These are phyloP conservation scores for Neogobius melanostomus DNA, from an alignment of 2,113 vertebrate genomes.

Conservation along the genomic window DNA sequence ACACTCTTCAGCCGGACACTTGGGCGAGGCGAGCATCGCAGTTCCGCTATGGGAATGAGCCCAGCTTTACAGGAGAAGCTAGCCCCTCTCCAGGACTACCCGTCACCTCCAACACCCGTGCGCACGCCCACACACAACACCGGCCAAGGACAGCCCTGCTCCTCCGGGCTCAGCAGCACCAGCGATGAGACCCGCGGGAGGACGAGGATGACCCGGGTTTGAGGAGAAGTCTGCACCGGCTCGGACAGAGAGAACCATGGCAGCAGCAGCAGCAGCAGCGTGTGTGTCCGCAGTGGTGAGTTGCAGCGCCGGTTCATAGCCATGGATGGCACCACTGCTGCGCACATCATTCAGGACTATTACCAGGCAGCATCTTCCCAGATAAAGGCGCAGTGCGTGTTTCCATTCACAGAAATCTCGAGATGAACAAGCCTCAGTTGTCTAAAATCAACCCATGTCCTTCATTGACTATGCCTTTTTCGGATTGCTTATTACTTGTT, in stretches of 20 bases:
- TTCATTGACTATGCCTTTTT: background rate
- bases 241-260: slow-evolving; percentile 55
- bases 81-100: slow-evolving; percentile 47
- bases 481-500: background rate
- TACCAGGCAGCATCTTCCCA: slow-evolving; percentile 48
- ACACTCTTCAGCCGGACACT: slow-evolving; percentile 42
- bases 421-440: background rate
- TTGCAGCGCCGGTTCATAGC: slow-evolving; percentile 16
- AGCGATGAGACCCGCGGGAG: slow-evolving; percentile 42
- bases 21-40: slow-evolving; percentile 46
- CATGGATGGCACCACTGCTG: background rate
- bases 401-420: slow-evolving; percentile 18
- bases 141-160: slow-evolving; percentile 37
- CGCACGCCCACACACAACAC: background rate
- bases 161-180: slow-evolving; percentile 52
- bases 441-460: background rate
- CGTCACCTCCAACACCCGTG: slow-evolving; percentile 42
- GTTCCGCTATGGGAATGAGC: slow-evolving; percentile 73
- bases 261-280: slow-evolving; percentile 28
- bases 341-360: background rate
- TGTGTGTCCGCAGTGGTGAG: slow-evolving; percentile 71
- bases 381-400: slow-evolving; percentile 73
- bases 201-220: slow-evolving; percentile 55
- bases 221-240: slow-evolving; percentile 50
- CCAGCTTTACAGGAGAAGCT: slow-evolving; percentile 36